Conservation (phyloP, 92 coral and sea anemone species). For the Pocillopora meandrina region DNA sequence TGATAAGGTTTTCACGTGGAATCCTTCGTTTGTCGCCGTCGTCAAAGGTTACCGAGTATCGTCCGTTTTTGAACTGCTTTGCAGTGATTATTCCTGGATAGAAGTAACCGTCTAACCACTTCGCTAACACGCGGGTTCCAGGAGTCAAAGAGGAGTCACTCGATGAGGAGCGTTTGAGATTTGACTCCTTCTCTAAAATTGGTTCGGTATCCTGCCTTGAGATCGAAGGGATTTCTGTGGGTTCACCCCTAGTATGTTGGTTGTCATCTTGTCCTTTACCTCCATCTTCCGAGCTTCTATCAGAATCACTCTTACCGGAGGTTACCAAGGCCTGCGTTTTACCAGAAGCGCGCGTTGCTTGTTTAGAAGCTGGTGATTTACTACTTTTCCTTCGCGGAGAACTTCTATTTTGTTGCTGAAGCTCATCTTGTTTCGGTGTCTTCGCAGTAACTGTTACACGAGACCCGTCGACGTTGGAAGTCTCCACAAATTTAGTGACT, state of each 20-base stretch:
- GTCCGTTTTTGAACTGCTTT: constrained; percentile 59
- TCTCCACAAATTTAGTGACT: constrained; percentile 38
- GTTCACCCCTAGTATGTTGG: constrained; percentile 3
- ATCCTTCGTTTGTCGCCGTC: constrained; percentile 88
- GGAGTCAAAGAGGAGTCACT: constrained; percentile 41
- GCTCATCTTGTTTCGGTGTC: constrained; percentile 18
- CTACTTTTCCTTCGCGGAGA: constrained; percentile 39
- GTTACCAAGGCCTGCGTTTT: background rate
- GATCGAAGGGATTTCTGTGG: constrained; percentile 24
- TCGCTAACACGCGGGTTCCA: constrained; percentile 87
- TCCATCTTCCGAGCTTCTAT: background rate
- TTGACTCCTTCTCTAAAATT: constrained; percentile 22
- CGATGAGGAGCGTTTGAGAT: constrained; percentile 27
- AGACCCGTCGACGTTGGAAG: constrained; percentile 17
- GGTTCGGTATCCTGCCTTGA: constrained; percentile 44
- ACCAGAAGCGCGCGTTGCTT: background rate
- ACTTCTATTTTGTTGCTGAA: constrained; percentile 4
- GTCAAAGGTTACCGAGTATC: constrained; percentile 72
- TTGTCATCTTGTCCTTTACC: background rate
- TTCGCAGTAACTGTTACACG: constrained; percentile 28
- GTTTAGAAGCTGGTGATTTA: constrained; percentile 7
- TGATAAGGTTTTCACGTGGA: constrained; percentile 67
- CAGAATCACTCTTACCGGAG: background rate
- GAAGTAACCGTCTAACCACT: constrained; percentile 84
- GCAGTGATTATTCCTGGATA: constrained; percentile 81